Evolutionary conservation across 2,888 invertebrate genomes (phyloP).

Genomic region (Agonum fuliginosum): DNA sequence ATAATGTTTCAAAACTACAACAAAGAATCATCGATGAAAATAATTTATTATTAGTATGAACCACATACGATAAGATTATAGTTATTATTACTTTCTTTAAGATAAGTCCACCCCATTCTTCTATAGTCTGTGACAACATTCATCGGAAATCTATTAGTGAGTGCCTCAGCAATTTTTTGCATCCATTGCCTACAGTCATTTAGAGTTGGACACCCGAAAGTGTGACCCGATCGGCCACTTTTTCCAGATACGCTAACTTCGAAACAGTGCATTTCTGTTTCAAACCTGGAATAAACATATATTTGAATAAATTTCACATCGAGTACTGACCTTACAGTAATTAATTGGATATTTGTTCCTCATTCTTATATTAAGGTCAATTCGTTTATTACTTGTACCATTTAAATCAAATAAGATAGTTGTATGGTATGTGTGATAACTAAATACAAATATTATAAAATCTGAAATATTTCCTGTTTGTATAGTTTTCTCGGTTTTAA

Average conservation of each 20-base stretch:
- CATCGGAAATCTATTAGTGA: constrained; percentile 81
- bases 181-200: constrained; percentile 82
- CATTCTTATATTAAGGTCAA: constrained; percentile 24
- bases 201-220: constrained; percentile 76
- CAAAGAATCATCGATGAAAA: constrained; percentile 7
- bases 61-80: not conserved
- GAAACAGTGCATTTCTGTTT: constrained; percentile 78
- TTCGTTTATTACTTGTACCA: not conserved
- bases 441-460: too few species aligned
- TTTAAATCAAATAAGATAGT: too few species aligned
- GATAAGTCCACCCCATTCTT: constrained; percentile 87
- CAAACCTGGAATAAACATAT: constrained; percentile 68
- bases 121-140: constrained; percentile 83
- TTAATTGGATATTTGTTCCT: constrained; percentile 8
- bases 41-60: not conserved
- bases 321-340: constrained; percentile 12
- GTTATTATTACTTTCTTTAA: constrained; percentile 76
- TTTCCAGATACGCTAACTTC: constrained; percentile 76
- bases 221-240: constrained; percentile 73
- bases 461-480: not conserved
- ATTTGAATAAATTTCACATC: not conserved
- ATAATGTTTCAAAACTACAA: not conserved
- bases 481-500: not conserved
- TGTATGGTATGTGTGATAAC: too few species aligned
- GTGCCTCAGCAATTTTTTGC: constrained; percentile 84